Percentiles rank a stretch among this genome's conserved stretches.
Evolutionary conservation across 2,888 invertebrate genomes (phyloP).

Genomic region (Apodemia mormo): DNA sequence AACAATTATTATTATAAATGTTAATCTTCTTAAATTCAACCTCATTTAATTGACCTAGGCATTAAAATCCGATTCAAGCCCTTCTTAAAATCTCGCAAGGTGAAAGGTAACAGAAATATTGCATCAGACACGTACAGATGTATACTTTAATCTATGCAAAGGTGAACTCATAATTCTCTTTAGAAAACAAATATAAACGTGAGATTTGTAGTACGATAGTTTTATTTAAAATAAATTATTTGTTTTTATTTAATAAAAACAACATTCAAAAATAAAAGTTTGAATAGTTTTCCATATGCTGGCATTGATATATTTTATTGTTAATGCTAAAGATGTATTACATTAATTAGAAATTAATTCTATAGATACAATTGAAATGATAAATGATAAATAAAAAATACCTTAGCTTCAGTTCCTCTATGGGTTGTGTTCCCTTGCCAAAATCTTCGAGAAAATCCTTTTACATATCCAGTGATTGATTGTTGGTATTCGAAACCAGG

Average conservation of each 20-base stretch:
- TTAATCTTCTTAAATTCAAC: too few species aligned
- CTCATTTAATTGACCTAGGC: too few species aligned
- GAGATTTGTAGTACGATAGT: too few species aligned
- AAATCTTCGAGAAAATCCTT: conserved; percentile 91
- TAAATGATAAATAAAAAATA: conserved; percentile 49
- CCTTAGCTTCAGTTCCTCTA: conserved; percentile 88
- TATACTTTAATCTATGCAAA: too few species aligned
- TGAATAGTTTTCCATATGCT: not conserved
- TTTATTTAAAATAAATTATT: too few species aligned
- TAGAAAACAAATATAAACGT: too few species aligned
- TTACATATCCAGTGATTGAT: conserved; percentile 90
- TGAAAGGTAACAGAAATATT: conserved; percentile 42
- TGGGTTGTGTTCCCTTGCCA: conserved; percentile 96
- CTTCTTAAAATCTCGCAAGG: conserved; percentile 24
- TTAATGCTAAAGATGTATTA: not conserved
- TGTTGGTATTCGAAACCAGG: conserved; percentile 93
- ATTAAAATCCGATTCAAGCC: too few species aligned
- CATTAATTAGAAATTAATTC: not conserved
- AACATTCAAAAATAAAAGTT: not conserved
- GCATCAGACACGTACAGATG: conserved; percentile 33
- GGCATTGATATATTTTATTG: not conserved
- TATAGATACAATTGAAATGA: not conserved
- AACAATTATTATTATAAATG: too few species aligned
- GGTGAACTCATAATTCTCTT: too few species aligned
- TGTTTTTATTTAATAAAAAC: not conserved